Percentiles rank a stretch among this genome's conserved stretches.
These are phyloP conservation scores for Buathra laborator DNA, from an alignment of 2,888 invertebrate species.

Conservation along the genomic window DNA sequence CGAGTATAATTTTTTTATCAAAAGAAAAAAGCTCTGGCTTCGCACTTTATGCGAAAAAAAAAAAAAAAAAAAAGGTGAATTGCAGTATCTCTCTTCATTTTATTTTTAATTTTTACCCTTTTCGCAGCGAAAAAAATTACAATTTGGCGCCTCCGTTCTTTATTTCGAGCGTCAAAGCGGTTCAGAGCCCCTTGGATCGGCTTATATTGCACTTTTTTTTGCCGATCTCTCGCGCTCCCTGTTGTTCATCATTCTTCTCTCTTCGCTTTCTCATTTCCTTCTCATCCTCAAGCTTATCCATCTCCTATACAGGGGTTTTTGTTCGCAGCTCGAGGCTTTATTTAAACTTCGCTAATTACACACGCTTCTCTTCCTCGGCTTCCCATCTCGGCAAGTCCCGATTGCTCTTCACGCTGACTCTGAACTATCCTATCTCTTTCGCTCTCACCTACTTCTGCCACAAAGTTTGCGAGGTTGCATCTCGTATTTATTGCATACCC, in stretches of 20 bases:
- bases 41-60: neutral
- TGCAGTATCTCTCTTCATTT: neutral
- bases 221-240: slow-evolving; percentile 23
- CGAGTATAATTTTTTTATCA: slow-evolving; percentile 5
- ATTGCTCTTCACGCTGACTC: slow-evolving; percentile 42
- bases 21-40: neutral
- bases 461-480: slow-evolving; percentile 6
- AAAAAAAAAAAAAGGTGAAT: neutral
- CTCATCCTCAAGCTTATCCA: neutral
- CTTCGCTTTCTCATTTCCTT: slow-evolving; percentile 21
- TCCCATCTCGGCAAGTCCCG: slow-evolving; percentile 18
- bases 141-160: slow-evolving; percentile 46
- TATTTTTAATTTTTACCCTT: slow-evolving; percentile 9
- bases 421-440: neutral
- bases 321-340: slow-evolving; percentile 26
- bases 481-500: slow-evolving; percentile 10
- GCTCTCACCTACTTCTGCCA: neutral
- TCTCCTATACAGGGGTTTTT: slow-evolving; percentile 16
- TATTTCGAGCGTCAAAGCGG: slow-evolving; percentile 54
- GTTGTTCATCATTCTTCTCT: slow-evolving; percentile 30
- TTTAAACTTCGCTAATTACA: slow-evolving; percentile 49
- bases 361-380: neutral
- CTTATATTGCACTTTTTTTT: slow-evolving; percentile 55
- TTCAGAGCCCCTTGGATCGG: slow-evolving; percentile 16
- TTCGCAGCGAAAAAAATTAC: slow-evolving; percentile 3